These are phyloP conservation scores for Callinectes sapidus DNA, from an alignment of 2,888 invertebrate species.

Conservation along the genomic window DNA sequence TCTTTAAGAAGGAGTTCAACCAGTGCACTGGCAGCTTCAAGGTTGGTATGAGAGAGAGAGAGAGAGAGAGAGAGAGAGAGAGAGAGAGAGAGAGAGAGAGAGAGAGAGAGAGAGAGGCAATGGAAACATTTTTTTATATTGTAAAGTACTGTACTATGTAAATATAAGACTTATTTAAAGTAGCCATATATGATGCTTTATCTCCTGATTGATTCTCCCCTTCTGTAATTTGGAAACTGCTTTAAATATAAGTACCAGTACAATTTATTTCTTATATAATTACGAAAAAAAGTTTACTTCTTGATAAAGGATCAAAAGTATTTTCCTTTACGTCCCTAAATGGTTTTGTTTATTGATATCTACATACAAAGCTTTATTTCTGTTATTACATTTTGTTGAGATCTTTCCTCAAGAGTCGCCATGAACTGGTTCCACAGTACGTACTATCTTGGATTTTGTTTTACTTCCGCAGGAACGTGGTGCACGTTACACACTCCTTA, in stretches of 20 bases:
- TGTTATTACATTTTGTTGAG: too few species aligned
- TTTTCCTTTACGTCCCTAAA: too few species aligned
- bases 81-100: conserved; percentile 16
- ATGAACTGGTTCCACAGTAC: neutral
- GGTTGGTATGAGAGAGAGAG: conserved; percentile 42
- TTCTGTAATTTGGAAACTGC: neutral
- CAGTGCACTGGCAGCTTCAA: conserved; percentile 94
- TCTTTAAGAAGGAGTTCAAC: conserved; percentile 94
- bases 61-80: conserved; percentile 13
- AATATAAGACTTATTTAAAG: neutral
- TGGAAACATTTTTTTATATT: neutral
- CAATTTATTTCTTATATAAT: neutral
- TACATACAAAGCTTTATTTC: too few species aligned
- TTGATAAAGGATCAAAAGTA: too few species aligned
- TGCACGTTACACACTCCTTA: conserved; percentile 88
- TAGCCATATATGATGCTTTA: neutral
- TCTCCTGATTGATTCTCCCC: neutral
- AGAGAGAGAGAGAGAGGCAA: conserved; percentile 12
- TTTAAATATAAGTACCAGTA: neutral
- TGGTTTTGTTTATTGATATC: too few species aligned
- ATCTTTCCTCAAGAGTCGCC: too few species aligned
- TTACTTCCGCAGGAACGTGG: conserved; percentile 91
- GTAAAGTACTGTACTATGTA: neutral
- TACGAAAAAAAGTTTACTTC: neutral
- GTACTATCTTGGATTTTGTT: neutral